These are phyloP conservation scores for Silurus lanzhouensis DNA, from an alignment of 2,797 vertebrate genomes.

Conservation along the genomic window DNA sequence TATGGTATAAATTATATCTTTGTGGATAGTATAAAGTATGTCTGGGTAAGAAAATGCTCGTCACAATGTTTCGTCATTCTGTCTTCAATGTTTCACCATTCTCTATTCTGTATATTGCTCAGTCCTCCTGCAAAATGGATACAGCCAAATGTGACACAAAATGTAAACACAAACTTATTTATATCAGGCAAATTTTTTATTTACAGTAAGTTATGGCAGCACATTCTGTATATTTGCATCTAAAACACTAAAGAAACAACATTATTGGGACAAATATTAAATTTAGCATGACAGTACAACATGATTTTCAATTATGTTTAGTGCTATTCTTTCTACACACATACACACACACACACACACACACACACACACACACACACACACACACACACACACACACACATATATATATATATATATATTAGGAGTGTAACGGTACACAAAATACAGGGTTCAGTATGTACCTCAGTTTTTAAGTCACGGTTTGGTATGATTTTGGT, in stretches of 20 bases:
- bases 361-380: no score
- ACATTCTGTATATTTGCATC: neutral
- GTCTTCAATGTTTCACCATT: no score
- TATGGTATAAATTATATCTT: neutral
- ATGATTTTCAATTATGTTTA: neutral
- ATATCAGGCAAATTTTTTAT: neutral
- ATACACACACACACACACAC: no score
- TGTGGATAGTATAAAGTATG: neutral
- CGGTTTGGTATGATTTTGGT: no score
- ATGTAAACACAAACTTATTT: neutral
- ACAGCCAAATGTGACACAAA: neutral
- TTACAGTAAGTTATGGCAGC: neutral
- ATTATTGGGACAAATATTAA: neutral
- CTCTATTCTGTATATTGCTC: slow-evolving; percentile 46
- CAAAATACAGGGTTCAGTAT: no score
- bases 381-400: no score
- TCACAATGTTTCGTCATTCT: neutral
- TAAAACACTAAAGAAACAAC: neutral
- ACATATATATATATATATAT: no score
- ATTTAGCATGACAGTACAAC: neutral
- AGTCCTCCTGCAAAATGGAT: slow-evolving; percentile 70
- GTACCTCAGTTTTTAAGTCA: no score
- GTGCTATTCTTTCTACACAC: neutral
- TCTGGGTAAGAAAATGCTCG: neutral
- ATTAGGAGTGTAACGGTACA: no score